Base-by-base conservation (phyloP, 2,113 vertebrate genomes). In the Clupea harengus region DNA sequence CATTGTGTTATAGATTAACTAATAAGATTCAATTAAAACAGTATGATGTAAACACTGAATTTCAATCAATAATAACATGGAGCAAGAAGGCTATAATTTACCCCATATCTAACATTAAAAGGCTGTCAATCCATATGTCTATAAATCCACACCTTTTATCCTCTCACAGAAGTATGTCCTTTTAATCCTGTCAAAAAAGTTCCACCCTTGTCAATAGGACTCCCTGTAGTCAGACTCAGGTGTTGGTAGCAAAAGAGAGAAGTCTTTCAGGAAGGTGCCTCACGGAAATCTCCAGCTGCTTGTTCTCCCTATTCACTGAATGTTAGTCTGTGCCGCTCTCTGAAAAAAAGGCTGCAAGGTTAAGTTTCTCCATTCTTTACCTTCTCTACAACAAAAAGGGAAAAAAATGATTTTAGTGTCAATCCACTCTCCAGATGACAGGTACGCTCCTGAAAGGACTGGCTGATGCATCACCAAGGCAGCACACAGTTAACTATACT, bases 401-500 rank as follows among this genome's bases (percentile, higher is more conserved):
- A 39, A 72, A 72, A 10, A 13, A 78, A 78, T 20, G 11, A n/a
- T 28, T 7, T 32, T 39, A 10, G 11, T 32, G 11, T 78, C 72
- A 32, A 78, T 32, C 72, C 10, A 78, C 11, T 39, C 15, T 78
- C 28, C 72, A 39, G 10, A 78, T 39, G 72, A 78, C 72, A 78
- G 28, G 28, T 78, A 78, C 28, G 72, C 72, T 32, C 28, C 32
- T 78, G 28, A 32, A 78, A 78, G 72, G 32, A 78, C 32, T 3
- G 11, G 28, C 72, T 1, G 1, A 78, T 39, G 64, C 64, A 28
- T 60, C 54, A 22, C 20, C 22, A 60, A 60, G 54, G 54, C 54
- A 57, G 18, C 54, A 60, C 72, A 17, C 9, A 15, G 72, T 78
- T 78, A 78, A 78, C 72, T 78, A 15, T 78, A 78, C 72, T 78